Evolutionary conservation across 2,888 invertebrate genomes (phyloP).

Genomic region (Macrosiphum euphorbiae): DNA sequence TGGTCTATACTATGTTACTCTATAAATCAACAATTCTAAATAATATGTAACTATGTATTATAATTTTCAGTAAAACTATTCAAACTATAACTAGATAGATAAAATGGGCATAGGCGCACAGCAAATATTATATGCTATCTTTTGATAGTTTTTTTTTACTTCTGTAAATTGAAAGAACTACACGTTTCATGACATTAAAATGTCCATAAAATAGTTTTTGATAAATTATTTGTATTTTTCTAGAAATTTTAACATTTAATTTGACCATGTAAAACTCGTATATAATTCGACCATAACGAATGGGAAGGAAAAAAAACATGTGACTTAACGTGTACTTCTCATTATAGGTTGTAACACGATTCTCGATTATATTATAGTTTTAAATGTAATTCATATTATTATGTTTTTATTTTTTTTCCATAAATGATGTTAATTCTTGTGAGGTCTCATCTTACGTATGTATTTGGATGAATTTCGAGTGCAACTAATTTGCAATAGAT

Average conservation of each 20-base stretch:
- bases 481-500: constrained; percentile 13
- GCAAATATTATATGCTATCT: background rate
- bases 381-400: constrained; percentile 2
- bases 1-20: background rate
- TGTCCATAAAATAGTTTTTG: background rate
- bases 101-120: background rate
- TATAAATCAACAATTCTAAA: background rate
- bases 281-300: constrained; percentile 1
- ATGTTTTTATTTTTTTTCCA: background rate
- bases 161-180: background rate
- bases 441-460: background rate
- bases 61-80: background rate
- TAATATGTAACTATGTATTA: background rate
- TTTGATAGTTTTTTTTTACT: background rate
- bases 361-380: background rate
- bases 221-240: background rate
- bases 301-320: background rate
- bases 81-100: background rate
- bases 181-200: background rate
- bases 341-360: constrained; percentile 15
- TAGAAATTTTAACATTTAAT: background rate
- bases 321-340: background rate
- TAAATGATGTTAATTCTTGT: background rate
- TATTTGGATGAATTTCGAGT: constrained; percentile 15
- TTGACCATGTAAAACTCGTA: background rate